A percentile compares a stretch with the other conserved stretches of the same genome.
These are phyloP conservation scores for Cyphomyrus discorhynchus DNA, from an alignment of 2,113 vertebrate genomes.

Conservation along the genomic window DNA sequence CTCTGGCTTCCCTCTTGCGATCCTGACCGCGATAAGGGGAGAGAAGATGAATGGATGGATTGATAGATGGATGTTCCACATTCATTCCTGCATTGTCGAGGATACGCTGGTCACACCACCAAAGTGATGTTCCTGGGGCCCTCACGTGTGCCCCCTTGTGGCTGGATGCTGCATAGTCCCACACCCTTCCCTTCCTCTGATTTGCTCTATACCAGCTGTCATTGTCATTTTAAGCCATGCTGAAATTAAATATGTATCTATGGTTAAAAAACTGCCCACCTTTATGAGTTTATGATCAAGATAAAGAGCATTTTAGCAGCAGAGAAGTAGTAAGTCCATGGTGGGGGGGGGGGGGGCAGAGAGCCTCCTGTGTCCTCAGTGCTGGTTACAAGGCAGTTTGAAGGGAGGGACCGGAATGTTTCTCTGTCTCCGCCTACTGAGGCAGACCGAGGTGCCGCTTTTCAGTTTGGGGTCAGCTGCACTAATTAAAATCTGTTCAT, in stretches of 20 bases:
- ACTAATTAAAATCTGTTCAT: constrained; percentile 11
- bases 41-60: background rate
- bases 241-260: background rate
- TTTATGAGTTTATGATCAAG: background rate
- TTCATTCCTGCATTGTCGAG: background rate
- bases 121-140: background rate
- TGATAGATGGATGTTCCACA: background rate
- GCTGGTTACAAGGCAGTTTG: background rate
- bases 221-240: background rate
- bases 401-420: background rate
- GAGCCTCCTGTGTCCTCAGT: background rate
- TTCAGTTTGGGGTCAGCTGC: background rate
- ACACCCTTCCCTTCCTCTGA: background rate
- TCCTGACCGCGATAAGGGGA: background rate
- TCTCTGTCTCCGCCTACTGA: background rate
- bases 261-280: background rate
- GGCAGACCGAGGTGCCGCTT: background rate
- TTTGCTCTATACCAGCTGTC: background rate
- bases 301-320: background rate
- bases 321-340: background rate
- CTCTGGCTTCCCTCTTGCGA: background rate
- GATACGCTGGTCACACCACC: background rate
- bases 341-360: background rate
- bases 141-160: background rate
- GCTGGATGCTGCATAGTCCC: background rate